Evolutionary conservation across 2,113 vertebrate species (phyloP).

Genomic region (Tauraco erythrolophus): DNA sequence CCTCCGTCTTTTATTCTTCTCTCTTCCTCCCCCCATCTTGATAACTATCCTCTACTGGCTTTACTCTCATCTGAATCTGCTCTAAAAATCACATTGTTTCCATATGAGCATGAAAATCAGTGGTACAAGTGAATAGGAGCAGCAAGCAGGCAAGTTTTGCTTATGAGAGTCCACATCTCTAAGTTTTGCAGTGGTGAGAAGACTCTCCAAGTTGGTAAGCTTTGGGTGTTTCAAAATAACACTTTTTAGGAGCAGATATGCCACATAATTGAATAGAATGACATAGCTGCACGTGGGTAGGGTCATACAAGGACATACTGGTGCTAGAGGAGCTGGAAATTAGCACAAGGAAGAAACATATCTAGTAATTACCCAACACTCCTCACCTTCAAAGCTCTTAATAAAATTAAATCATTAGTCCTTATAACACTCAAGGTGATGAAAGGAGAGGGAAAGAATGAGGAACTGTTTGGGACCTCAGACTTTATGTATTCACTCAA

Average conservation of each 20-base stretch:
- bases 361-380: conserved; percentile 31
- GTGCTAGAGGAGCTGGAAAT: conserved; percentile 24
- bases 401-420: conserved; percentile 61
- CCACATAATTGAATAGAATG: background rate
- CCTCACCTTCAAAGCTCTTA: conserved; percentile 43
- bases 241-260: background rate
- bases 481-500: conserved; percentile 10
- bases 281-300: background rate
- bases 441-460: conserved; percentile 48
- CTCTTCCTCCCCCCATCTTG: background rate
- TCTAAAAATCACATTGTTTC: background rate
- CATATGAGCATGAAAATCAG: background rate
- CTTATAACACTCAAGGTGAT: conserved; percentile 35
- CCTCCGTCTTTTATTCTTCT: background rate
- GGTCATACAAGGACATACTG: conserved; percentile 22
- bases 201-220: background rate
- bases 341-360: conserved; percentile 21
- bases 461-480: conserved; percentile 30
- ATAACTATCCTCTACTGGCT: background rate
- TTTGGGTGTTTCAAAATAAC: background rate
- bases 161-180: background rate
- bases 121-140: background rate
- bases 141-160: background rate
- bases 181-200: background rate
- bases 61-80: background rate